Evolutionary conservation across 2,888 invertebrate genomes (phyloP), one percentile per base, ranked within the genome.

Genomic region (Agrochola litura): DNA sequence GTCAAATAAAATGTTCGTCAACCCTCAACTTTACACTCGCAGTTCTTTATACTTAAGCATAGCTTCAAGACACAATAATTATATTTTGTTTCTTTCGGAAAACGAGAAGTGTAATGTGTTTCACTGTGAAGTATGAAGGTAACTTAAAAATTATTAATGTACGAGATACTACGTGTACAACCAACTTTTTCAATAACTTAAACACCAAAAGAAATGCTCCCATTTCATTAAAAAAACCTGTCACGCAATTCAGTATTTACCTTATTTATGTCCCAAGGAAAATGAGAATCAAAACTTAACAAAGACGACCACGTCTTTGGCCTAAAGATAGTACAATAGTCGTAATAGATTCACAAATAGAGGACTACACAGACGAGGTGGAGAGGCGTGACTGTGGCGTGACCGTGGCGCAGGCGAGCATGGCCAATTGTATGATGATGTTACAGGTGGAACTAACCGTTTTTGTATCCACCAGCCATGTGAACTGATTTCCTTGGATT

Each of bases 331-430:
- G 30, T 43, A 86, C 72, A 83, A 83, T 86, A 65, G 49, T 83
- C 30, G 71, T 86, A 86, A 83, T 86, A 86, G 83, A 74, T 83
- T 60, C 49, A 77, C 58, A 83, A 83, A 68, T 74, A 83, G 52
- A 63, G 54, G 41, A 65, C 25, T 64, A 41, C 14, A 16, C 22
- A n/a, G 67, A 54, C 16, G 22, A 37, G 61, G 46, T 63, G 30
- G 10, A n/a, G 56, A 54, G 22, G 61, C 83, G 78, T 82, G 83
- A 86, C 73, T 72, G 54, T 81, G 52, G 61, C 56, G 69, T 65
- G 66, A 63, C 56, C 58, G 58, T 43, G 49, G 58, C 54, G 46
- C 49, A 65, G 83, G 74, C 68, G 72, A 83, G 86, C 79, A 52
- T 75, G 65, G 16, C 79, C 22, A 86, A 83, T 86, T 56, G 72